These are phyloP conservation scores for Heliocidaris erythrogramma DNA, from an alignment of 35 echinoderm and acorn worm species.

Conservation along the genomic window DNA sequence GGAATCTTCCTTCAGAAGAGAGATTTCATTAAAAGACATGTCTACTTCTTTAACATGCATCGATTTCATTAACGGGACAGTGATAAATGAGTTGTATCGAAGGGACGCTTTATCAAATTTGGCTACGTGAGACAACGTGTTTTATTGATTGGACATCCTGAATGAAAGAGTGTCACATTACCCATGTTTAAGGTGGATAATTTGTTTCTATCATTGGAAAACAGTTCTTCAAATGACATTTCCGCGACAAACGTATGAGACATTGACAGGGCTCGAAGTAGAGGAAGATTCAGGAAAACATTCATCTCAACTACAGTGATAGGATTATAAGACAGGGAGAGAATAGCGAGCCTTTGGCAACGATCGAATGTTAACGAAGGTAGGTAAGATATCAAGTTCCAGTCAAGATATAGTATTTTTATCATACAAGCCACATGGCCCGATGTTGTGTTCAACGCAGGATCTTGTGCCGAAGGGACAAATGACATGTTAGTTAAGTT, in stretches of 20 bases:
- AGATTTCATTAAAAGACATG: background rate
- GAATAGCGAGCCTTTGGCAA: background rate
- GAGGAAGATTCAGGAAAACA: background rate
- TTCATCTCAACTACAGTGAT: background rate
- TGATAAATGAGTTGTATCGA: background rate
- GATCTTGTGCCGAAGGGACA: background rate
- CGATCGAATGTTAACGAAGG: background rate
- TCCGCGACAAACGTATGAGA: background rate
- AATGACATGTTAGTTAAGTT: background rate
- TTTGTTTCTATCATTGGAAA: background rate
- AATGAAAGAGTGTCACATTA: background rate
- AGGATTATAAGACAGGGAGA: background rate
- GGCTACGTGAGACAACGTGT: background rate
- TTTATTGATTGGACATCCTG: background rate
- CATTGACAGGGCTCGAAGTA: background rate
- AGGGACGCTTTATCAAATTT: background rate
- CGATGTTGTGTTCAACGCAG: background rate
- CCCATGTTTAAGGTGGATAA: background rate
- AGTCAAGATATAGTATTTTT: background rate
- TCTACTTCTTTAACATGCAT: background rate
- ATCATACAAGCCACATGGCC: background rate
- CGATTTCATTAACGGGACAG: background rate
- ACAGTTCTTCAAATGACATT: background rate
- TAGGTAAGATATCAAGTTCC: background rate
- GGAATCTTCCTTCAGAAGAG: background rate